Evolutionary conservation across 2,888 invertebrate genomes (phyloP).

Genomic region (Leuctra nigra): DNA sequence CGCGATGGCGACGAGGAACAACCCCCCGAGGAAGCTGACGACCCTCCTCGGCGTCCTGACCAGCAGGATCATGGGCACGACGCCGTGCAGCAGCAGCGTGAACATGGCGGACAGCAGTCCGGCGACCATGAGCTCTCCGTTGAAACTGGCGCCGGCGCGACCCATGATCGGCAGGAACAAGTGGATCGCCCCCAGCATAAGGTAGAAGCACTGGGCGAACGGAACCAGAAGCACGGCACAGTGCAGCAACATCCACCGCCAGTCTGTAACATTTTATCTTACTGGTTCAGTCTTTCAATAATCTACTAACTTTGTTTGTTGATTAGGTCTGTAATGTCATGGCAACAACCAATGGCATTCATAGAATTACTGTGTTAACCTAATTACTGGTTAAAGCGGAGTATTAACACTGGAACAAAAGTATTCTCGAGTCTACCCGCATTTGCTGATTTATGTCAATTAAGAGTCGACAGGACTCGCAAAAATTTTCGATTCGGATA

Average conservation of each 20-base stretch:
- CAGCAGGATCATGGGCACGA: conserved; percentile 40
- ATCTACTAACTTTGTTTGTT: too few species aligned
- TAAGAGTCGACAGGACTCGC: too few species aligned
- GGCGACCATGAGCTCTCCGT: conserved; percentile 62
- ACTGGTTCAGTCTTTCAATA: too few species aligned
- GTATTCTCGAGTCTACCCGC: too few species aligned
- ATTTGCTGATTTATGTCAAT: too few species aligned
- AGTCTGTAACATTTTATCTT: conserved; percentile 43
- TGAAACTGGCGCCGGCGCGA: conserved; percentile 59
- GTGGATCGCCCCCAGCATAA: conserved; percentile 59
- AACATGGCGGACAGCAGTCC: conserved; percentile 42
- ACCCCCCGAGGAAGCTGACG: conserved; percentile 45
- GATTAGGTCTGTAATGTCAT: too few species aligned
- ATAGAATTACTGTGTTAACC: too few species aligned
- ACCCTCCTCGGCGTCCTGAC: conserved; percentile 45
- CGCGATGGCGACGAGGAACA: conserved; percentile 48
- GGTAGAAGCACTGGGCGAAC: conserved; percentile 60
- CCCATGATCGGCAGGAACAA: conserved; percentile 80
- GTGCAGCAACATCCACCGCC: conserved; percentile 50
- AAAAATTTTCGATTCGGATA: too few species aligned
- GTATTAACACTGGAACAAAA: too few species aligned
- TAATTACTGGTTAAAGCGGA: too few species aligned
- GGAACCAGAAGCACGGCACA: conserved; percentile 51
- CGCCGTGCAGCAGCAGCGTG: conserved; percentile 41
- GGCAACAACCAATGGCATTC: too few species aligned